Conservation (phyloP, 2,888 invertebrate genomes). For the Electrophaes corylata region DNA sequence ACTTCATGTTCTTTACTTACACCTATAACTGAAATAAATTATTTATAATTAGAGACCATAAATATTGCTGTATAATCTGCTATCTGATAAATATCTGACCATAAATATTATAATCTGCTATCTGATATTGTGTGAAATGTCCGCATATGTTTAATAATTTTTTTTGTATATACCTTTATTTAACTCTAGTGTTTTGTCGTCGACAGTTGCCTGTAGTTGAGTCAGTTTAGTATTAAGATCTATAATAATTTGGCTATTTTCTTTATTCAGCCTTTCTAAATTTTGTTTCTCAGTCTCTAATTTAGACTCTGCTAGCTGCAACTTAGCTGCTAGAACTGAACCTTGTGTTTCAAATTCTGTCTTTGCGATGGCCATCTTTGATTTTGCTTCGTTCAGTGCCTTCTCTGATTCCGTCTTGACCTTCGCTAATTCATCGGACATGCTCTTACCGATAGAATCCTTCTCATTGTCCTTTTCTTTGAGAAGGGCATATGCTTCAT, state of each 20-base stretch:
- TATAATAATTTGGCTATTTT: conserved; percentile 75
- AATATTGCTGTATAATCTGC: neutral
- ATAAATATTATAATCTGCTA: too few relatives aligned
- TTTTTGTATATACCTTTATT: conserved; percentile 69
- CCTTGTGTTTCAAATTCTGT: conserved; percentile 85
- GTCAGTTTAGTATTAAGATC: conserved; percentile 76
- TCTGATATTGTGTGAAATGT: too few relatives aligned
- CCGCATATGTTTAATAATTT: neutral
- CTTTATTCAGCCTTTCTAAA: conserved; percentile 74
- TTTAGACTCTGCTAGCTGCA: conserved; percentile 81
- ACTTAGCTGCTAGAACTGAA: conserved; percentile 79
- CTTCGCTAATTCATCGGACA: conserved; percentile 75
- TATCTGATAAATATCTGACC: too few relatives aligned
- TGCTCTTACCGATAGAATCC: conserved; percentile 77
- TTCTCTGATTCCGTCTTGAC: conserved; percentile 80
- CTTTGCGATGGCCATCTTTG: conserved; percentile 87
- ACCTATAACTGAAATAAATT: conserved; percentile 66
- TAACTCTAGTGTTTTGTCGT: conserved; percentile 79
- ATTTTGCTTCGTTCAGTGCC: conserved; percentile 79
- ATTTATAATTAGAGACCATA: neutral
- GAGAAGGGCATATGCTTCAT: conserved; percentile 80
- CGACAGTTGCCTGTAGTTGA: conserved; percentile 77
- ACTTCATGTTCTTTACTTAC: conserved; percentile 79
- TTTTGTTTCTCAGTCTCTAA: conserved; percentile 75
- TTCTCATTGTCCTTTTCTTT: conserved; percentile 81